Conservation (phyloP, 2,888 invertebrate genomes). For the Meliscaeva auricollis region DNA sequence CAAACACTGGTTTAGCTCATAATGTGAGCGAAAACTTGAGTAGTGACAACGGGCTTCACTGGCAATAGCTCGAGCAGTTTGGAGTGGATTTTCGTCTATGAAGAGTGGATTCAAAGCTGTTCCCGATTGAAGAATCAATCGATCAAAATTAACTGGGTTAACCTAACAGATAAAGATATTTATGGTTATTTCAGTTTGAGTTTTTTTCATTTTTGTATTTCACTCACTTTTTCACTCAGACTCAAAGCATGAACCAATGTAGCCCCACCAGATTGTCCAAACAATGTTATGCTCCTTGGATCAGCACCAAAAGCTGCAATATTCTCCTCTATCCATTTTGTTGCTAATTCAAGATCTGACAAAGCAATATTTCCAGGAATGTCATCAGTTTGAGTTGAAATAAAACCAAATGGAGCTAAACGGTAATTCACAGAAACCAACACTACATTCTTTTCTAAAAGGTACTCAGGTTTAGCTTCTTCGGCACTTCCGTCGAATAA, state of each 20-base stretch:
- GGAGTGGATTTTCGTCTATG: slow-evolving; percentile 83
- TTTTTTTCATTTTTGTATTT: no score
- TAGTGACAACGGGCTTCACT: slow-evolving; percentile 81
- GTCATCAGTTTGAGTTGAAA: slow-evolving; percentile 84
- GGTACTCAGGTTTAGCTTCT: slow-evolving; percentile 83
- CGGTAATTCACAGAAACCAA: slow-evolving; percentile 85
- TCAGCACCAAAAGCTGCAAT: slow-evolving; percentile 85
- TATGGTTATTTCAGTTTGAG: no score
- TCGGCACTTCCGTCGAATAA: slow-evolving; percentile 83
- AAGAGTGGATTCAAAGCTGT: slow-evolving; percentile 85
- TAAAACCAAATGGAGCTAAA: slow-evolving; percentile 85
- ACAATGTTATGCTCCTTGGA: slow-evolving; percentile 84
- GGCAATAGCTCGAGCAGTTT: slow-evolving; percentile 82
- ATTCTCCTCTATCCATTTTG: slow-evolving; percentile 85
- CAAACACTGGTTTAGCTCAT: slow-evolving; percentile 78
- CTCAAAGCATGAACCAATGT: slow-evolving; percentile 84
- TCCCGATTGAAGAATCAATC: slow-evolving; percentile 85
- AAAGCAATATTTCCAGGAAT: slow-evolving; percentile 86
- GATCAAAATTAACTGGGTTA: slow-evolving; percentile 82
- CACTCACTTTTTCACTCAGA: slow-evolving; percentile 82
- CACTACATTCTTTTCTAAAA: slow-evolving; percentile 84
- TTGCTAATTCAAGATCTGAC: slow-evolving; percentile 85
- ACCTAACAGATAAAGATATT: slow-evolving; percentile 45
- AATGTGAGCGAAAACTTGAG: slow-evolving; percentile 31
- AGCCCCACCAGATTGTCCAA: slow-evolving; percentile 86